Evolutionary conservation across 2,797 vertebrate genomes (phyloP).

Genomic region (Lagorchestes hirsutus): DNA sequence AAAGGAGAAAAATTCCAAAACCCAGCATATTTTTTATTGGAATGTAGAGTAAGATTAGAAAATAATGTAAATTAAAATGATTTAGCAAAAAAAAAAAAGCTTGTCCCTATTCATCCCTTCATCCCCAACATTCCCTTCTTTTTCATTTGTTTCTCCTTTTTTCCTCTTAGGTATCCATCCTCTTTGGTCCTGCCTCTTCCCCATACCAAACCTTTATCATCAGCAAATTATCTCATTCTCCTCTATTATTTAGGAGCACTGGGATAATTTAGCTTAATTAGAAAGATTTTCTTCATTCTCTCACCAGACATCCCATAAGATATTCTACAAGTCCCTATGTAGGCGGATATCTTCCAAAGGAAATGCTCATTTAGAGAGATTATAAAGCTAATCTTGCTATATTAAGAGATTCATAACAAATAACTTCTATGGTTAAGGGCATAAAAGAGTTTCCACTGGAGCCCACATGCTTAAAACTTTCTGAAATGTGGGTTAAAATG

Average conservation of each 20-base stretch:
- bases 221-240: not conserved
- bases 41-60: not conserved
- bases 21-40: not conserved
- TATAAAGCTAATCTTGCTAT: not conserved
- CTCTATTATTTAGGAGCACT: not conserved
- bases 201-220: not conserved
- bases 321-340: not conserved
- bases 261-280: conserved; percentile 22
- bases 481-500: conserved; percentile 46
- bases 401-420: conserved; percentile 36
- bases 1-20: not conserved
- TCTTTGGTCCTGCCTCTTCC: not conserved
- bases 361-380: conserved; percentile 13
- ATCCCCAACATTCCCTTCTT: not conserved
- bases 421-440: conserved; percentile 18
- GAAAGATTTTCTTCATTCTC: conserved; percentile 19
- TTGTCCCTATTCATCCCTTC: not conserved
- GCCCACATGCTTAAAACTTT: conserved; percentile 39
- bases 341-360: not conserved
- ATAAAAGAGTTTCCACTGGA: conserved; percentile 6
- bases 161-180: not conserved
- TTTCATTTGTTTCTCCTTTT: conserved; percentile 16
- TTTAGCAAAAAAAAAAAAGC: not conserved
- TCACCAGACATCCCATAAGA: not conserved
- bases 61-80: not conserved